Evolutionary conservation across 2,797 vertebrate species (phyloP), one percentile per base, ranked within the genome.

Genomic region (Fundulus diaphanus): DNA sequence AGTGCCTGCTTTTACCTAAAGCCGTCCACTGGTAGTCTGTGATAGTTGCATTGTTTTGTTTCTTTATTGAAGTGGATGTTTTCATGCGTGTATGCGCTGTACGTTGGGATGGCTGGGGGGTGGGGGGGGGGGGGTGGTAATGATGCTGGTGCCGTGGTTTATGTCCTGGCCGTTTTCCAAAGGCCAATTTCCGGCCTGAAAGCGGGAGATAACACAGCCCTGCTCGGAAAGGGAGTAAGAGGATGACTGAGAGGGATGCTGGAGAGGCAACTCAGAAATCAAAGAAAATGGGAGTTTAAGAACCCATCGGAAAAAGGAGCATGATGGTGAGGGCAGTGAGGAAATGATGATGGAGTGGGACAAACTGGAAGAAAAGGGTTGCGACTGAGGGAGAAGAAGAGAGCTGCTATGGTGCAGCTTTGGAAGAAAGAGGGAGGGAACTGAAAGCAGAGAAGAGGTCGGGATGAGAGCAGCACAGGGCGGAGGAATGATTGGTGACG

Each of bases 141-240:
- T 16, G n/a, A 40, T 9, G 46, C 29, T 13, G 29, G 70, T 18
- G 37, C 13, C n/a, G 35, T 16, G 48, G 48, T 48, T 66, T 54
- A 56, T 63, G 65, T 70, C 52, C 72, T 84, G 82, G 79, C 72
- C 69, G 65, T 77, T 85, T 79, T 82, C 85, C 85, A 86, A 74
- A 79, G n/a, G 79, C 35, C 77, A 78, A 59, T 82, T 81, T 82
- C 75, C 61, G 81, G 86, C 83, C 90, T 92, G 90, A 87, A 87
- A 86, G 82, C 20, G 0, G 61, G 76, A 88, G 88, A 93, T 91
- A 93, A 88, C 86, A 7, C 35, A 3, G 77, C 75, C 0, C 69
- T 77, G 82, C 79, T 85, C 22, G 8, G 78, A 86, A 87, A 46
- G 70, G 72, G 54, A 82, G 65, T 72, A 70, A 79, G 77, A 83